A percentile compares a stretch with the other conserved stretches of the same genome.
phyloP scores from a whole-genome alignment of 2,113 vertebrate species.

The Poicephalus gulielmi region DNA sequence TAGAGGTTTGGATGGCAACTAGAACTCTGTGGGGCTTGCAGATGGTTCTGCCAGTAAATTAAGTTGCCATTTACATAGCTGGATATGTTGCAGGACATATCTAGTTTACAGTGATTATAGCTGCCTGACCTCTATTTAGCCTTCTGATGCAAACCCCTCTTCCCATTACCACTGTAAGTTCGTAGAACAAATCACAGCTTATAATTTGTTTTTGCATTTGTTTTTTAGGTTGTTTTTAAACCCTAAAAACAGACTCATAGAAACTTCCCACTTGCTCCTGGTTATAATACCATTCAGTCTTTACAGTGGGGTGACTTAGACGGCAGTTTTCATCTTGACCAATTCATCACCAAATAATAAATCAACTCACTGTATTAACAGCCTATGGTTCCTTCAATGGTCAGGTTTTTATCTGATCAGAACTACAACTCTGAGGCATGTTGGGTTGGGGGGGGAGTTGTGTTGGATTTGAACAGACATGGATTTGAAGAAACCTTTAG shows the following conservation, averaged over 20 bases:
- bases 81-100: background rate
- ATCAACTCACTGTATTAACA: background rate
- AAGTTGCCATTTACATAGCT: background rate
- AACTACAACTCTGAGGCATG: background rate
- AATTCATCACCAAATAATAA: background rate
- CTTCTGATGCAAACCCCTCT: background rate
- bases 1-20: background rate
- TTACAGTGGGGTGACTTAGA: background rate
- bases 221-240: background rate
- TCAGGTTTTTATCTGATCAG: background rate
- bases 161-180: background rate
- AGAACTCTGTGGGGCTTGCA: background rate
- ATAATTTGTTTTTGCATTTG: background rate
- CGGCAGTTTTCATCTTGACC: background rate
- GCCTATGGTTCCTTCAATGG: background rate
- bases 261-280: background rate
- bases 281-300: background rate
- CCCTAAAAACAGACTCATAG: background rate
- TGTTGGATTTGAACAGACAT: background rate
- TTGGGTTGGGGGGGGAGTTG: background rate
- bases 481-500: background rate
- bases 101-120: background rate
- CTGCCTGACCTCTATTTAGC: background rate
- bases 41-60: background rate
- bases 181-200: background rate